Evolutionary conservation across 1,140 invertebrate genomes (phyloP), one percentile per base, ranked within the genome.

Genomic region (Thereuonema tuberculata): DNA sequence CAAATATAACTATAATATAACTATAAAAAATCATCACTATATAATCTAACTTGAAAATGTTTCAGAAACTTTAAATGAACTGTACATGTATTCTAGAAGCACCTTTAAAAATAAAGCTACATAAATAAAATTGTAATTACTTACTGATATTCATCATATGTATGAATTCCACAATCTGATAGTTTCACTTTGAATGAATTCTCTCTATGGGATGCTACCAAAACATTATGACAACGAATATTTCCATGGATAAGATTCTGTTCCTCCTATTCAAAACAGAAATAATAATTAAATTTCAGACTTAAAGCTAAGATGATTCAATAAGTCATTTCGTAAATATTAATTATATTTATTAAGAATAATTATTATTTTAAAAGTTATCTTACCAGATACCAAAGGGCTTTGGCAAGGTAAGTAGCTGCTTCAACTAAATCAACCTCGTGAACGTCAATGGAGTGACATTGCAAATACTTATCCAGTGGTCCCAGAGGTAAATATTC

Each of bases 231-330:
- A 72, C 88, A 92, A 49, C 89, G 77, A 58, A 94, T 85, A 62
- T 83, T 84, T n/a, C 86, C 89, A 76, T 93, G 90, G 49, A 87
- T 80, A 29, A 90, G 78, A 28, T 81, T 79, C 63, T 84, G 82
- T 68, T 90, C 86, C 67, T 84, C 81, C 81, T 84, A 62, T 20
- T 28, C 57, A 27, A 27, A 59, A 5, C 9, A 71, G 71, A 65
- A 64, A 64, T 61, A 62, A 61, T 23, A 17, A 29, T 24, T 28
- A 27, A 27, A 9, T 9, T 37, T 17, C 31, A 37, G 17, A 37
- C 5, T 37, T 37, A 9, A 9, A 17, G 31, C 31, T 9, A 37
- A 37, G 31, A 37, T 37, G 48, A 50, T 14, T 20, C 9, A 14
- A 50, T 14, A 14, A 50, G 21, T 50, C 5, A 50, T 50, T 5